Conservation (phyloP, 2,113 vertebrate genomes). For the Micromys minutus region DNA sequence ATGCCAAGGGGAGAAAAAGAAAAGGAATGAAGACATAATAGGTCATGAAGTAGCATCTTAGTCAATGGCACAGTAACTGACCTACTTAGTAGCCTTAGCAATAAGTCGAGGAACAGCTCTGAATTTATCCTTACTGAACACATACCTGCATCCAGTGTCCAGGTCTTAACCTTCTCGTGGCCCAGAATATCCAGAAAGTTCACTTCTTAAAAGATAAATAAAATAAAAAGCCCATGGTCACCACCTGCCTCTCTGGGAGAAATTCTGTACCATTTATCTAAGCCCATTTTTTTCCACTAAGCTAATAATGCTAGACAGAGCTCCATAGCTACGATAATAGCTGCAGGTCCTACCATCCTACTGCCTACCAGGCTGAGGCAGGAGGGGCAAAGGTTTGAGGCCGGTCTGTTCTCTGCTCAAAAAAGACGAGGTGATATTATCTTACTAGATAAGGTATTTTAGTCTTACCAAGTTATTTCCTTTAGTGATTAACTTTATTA, state of each 20-base stretch:
- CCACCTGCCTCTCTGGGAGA: not conserved
- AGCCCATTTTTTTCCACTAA: conserved; percentile 17
- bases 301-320: not conserved
- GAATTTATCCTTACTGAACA: not conserved
- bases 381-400: not conserved
- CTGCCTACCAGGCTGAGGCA: not conserved
- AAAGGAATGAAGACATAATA: not conserved
- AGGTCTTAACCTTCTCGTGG: not conserved
- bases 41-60: not conserved
- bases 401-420: not conserved
- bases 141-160: not conserved
- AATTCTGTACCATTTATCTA: not conserved
- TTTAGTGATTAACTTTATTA: conserved; percentile 52
- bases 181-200: conserved; percentile 26
- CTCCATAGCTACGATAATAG: not conserved
- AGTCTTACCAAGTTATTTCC: conserved; percentile 26
- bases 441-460: not conserved
- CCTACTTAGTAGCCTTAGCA: not conserved
- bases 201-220: not conserved
- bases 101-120: not conserved
- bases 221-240: not conserved
- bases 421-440: not conserved
- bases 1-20: not conserved
- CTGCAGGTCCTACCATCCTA: not conserved
- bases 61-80: not conserved